Base-by-base conservation (phyloP, 2,113 vertebrate species). In the Chaenogobius annularis region DNA sequence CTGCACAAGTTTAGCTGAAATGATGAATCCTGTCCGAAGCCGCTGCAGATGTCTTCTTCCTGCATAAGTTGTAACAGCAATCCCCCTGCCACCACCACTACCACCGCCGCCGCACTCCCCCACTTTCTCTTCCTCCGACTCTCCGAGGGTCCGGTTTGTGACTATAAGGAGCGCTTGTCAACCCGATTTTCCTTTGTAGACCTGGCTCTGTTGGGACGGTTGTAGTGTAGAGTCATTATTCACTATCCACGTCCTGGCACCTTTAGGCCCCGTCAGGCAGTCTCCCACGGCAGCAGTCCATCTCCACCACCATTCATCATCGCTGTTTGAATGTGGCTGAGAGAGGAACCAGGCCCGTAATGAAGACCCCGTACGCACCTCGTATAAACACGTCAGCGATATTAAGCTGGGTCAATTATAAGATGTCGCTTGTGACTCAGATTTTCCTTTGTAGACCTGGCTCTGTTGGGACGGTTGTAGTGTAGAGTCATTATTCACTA, bases 381-480 rank as follows among this genome's bases (percentile, higher is more conserved):
- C 75, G 15, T 72, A 50, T 78, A 86, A 87, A 90, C 84, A 89
- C 84, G 87, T 90, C 86, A 90, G 85, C 72, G 84, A 92, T 91
- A 90, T 90, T 90, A 91, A 90, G 87, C 78, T 88, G 83, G 91
- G 91, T 92, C 91, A 91, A 91, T 91, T 88, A 92, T 84, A n/a
- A n/a, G 31, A 35, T 78, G 85, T 89, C 82, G 83, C 83, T 85
- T n/a, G n/a, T n/a, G n/a, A n/a, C n/a, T n/a, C n/a, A n/a, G n/a
- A n/a, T n/a, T n/a, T n/a, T n/a, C 83, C 77, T 89, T 92, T 89
- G 83, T 84, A 86, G 87, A 80, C 35, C 85, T 22, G 55, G 68
- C 86, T 82, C 89, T 85, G 84, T 78, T 84, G 87, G 87, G 82
- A 85, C 88, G 69, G 15, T 26, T 1, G 7, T 79, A 72, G 83